Percentiles rank a stretch among this genome's conserved stretches.
These are phyloP conservation scores for Ellobium chinense DNA, from an alignment of 2,888 invertebrate genomes.

Conservation along the genomic window DNA sequence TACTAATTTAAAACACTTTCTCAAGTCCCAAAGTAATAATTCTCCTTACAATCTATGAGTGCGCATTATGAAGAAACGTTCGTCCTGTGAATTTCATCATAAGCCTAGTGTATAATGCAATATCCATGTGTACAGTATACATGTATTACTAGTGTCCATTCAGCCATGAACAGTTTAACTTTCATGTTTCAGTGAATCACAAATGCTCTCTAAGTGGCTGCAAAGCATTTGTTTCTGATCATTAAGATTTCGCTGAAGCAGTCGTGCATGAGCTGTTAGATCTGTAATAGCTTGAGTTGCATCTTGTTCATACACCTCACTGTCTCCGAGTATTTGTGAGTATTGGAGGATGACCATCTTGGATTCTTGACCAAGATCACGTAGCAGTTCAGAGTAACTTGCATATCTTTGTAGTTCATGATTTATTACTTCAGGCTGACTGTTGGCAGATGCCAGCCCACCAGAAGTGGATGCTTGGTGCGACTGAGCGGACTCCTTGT, in stretches of 20 bases:
- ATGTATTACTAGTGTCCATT: too few relatives aligned
- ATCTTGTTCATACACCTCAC: slow-evolving; percentile 40
- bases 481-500: not conserved
- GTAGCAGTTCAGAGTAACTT: slow-evolving; percentile 33
- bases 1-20: too few relatives aligned
- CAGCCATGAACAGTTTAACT: too few relatives aligned
- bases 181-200: slow-evolving; percentile 14
- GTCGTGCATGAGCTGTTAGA: slow-evolving; percentile 22
- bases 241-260: slow-evolving; percentile 16
- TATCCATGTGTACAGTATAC: too few relatives aligned
- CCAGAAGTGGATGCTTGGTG: too few relatives aligned
- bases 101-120: too few relatives aligned
- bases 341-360: slow-evolving; percentile 38
- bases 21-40: too few relatives aligned
- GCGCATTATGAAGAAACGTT: too few relatives aligned
- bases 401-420: not conserved
- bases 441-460: too few relatives aligned
- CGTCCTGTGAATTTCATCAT: too few relatives aligned
- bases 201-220: slow-evolving; percentile 16
- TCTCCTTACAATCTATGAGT: too few relatives aligned
- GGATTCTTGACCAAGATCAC: slow-evolving; percentile 32
- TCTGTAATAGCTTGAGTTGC: slow-evolving; percentile 13
- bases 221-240: slow-evolving; percentile 35
- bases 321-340: slow-evolving; percentile 32
- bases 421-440: not conserved